phyloP scores from a whole-genome alignment of 2,113 vertebrate genomes.

The Dendropsophus ebraccatus region DNA sequence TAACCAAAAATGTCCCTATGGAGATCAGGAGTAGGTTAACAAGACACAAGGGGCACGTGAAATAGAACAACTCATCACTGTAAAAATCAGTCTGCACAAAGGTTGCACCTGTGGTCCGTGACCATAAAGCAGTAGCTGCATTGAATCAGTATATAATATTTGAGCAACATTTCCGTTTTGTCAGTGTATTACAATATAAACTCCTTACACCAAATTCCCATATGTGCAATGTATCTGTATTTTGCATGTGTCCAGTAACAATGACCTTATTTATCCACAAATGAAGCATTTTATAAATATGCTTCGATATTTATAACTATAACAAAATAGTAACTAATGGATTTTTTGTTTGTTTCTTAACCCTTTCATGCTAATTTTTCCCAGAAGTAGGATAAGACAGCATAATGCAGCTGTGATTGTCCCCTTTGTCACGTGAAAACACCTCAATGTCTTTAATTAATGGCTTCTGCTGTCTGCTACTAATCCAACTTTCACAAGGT shows the following conservation, averaged over 20 bases:
- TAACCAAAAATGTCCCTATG: not conserved
- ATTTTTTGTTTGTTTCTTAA: not conserved
- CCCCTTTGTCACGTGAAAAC: not conserved
- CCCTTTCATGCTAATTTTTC: not conserved
- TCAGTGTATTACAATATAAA: not conserved
- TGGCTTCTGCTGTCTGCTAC: conserved; percentile 47
- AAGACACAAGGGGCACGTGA: not conserved
- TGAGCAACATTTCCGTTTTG: not conserved
- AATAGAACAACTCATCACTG: not conserved
- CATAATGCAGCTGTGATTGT: not conserved
- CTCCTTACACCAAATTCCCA: not conserved
- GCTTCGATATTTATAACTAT: not conserved
- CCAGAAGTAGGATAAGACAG: not conserved
- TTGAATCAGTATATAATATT: not conserved
- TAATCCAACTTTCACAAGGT: conserved; percentile 62
- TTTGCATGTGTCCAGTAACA: not conserved
- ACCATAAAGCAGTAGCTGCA: not conserved
- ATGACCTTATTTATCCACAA: not conserved
- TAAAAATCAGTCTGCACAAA: not conserved
- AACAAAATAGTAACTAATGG: not conserved
- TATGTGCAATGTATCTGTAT: not conserved
- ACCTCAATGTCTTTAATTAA: conserved; percentile 50
- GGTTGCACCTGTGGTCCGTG: not conserved
- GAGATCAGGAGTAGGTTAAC: not conserved
- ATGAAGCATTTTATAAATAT: not conserved